Conservation (phyloP, 2,113 vertebrate species). For the Peromyscus polionotus region DNA sequence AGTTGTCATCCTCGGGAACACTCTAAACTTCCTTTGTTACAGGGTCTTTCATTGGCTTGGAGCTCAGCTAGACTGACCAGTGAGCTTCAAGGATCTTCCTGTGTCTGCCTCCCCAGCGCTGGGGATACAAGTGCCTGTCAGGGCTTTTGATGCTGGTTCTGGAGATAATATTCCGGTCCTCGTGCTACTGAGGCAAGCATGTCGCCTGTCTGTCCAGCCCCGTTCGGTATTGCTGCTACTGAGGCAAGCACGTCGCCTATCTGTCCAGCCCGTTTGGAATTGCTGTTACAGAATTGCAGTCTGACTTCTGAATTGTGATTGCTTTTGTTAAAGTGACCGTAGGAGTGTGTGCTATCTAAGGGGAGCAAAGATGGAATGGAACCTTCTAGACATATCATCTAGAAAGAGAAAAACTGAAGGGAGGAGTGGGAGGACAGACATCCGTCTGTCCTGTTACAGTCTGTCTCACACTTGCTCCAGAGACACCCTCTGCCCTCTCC, state of each 20-base stretch:
- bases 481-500: neutral
- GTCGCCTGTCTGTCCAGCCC: too few relatives aligned
- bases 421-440: neutral
- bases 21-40: neutral
- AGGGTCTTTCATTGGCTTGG: neutral
- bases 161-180: too few relatives aligned
- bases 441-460: neutral
- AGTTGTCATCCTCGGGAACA: neutral
- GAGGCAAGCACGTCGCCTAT: neutral
- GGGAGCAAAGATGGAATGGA: neutral
- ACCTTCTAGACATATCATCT: neutral
- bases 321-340: neutral
- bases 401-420: slow-evolving; percentile 5
- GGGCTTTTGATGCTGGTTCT: neutral
- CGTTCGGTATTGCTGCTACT: too few relatives aligned
- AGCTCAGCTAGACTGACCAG: neutral
- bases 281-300: neutral
- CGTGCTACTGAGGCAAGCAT: neutral
- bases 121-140: neutral
- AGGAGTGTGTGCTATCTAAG: neutral
- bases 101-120: neutral
- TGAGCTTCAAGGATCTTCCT: neutral
- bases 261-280: neutral
- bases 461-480: neutral
- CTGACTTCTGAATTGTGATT: neutral